A percentile compares a stretch with the other conserved stretches of the same genome.
phyloP scores from a whole-genome alignment of 2,113 vertebrate species.

The Ammodramus savannarum region DNA sequence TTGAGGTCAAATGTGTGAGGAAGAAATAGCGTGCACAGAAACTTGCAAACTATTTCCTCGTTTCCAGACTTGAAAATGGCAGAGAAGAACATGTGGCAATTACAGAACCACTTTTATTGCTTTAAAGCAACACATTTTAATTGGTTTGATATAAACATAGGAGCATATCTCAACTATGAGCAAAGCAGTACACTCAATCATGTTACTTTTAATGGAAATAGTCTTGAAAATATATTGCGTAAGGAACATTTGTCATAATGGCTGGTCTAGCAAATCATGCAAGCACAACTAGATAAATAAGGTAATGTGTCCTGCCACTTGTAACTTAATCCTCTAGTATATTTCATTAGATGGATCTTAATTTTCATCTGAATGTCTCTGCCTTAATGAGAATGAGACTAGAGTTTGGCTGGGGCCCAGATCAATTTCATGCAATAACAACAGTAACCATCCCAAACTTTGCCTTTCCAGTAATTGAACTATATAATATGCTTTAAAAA shows the following conservation, averaged over 20 bases:
- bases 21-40: neutral
- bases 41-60: neutral
- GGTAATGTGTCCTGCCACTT: constrained; percentile 60
- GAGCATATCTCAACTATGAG: constrained; percentile 43
- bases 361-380: constrained; percentile 51
- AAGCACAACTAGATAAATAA: constrained; percentile 41
- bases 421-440: constrained; percentile 59
- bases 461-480: constrained; percentile 7
- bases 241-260: constrained; percentile 48
- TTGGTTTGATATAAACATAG: constrained; percentile 44
- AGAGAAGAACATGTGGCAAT: constrained; percentile 33
- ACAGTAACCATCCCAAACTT: constrained; percentile 48
- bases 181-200: constrained; percentile 44
- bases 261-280: constrained; percentile 46
- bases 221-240: constrained; percentile 34
- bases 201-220: constrained; percentile 64
- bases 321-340: constrained; percentile 51
- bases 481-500: neutral
- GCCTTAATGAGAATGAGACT: constrained; percentile 38
- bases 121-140: constrained; percentile 34
- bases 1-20: neutral
- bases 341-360: constrained; percentile 55
- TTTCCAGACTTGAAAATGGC: constrained; percentile 13
- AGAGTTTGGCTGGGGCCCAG: constrained; percentile 57
- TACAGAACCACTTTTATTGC: constrained; percentile 39